Evolutionary conservation across 2,888 invertebrate genomes (phyloP).

Genomic region (Drosophila gaucha): DNA sequence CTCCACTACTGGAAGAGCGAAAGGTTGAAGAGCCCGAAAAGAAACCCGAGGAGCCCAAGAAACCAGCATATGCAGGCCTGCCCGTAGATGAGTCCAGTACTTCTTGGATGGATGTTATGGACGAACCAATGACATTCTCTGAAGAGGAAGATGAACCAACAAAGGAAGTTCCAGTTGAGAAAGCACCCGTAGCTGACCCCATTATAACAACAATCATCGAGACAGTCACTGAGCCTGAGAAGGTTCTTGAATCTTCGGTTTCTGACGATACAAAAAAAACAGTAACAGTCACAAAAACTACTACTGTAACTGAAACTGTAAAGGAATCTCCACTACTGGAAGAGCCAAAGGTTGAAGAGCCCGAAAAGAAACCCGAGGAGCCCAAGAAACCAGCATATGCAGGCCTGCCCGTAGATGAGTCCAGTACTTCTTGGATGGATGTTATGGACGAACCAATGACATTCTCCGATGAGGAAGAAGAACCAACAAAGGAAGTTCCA

Average conservation of each 20-base stretch:
- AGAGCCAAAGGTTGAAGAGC: not conserved
- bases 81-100: slow-evolving; percentile 76
- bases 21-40: not conserved
- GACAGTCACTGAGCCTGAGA: not conserved
- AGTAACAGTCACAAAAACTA: not conserved
- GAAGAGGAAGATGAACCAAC: slow-evolving; percentile 14
- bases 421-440: slow-evolving; percentile 79
- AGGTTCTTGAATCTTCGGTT: not conserved
- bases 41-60: not conserved
- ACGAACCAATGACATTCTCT: slow-evolving; percentile 82
- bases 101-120: slow-evolving; percentile 80
- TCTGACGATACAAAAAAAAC: too few relatives aligned
- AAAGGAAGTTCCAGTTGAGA: not conserved
- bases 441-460: slow-evolving; percentile 82
- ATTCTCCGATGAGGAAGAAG: slow-evolving; percentile 57
- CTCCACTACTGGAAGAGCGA: not conserved
- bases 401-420: slow-evolving; percentile 67
- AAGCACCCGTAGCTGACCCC: not conserved
- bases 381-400: too few relatives aligned
- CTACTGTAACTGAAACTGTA: not conserved
- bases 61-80: slow-evolving; percentile 2
- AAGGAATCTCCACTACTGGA: not conserved
- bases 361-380: not conserved
- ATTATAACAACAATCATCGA: not conserved
- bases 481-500: not conserved